These are phyloP conservation scores for Takifugu bimaculatus DNA, from an alignment of 2,113 vertebrate species.

Conservation along the genomic window DNA sequence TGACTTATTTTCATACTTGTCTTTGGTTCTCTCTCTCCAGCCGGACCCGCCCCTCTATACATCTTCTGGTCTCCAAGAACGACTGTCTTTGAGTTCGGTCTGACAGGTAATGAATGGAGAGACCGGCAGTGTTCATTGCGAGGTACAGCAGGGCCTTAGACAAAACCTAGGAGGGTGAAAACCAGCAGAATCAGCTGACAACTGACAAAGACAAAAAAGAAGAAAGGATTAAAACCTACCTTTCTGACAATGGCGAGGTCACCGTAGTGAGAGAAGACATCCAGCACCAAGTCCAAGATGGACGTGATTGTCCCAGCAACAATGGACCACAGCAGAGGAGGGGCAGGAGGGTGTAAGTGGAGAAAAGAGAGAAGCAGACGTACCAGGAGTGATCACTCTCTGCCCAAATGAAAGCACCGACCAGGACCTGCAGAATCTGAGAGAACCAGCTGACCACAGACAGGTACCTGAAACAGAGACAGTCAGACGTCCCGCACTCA, in stretches of 20 bases:
- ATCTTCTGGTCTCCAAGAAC: constrained; percentile 87
- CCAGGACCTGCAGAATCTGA: constrained; percentile 57
- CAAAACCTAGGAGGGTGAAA: constrained; percentile 67
- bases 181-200: not conserved
- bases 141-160: constrained; percentile 84
- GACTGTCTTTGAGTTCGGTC: constrained; percentile 87
- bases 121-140: constrained; percentile 89
- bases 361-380: constrained; percentile 65
- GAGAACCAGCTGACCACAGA: constrained; percentile 65
- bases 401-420: constrained; percentile 44
- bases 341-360: constrained; percentile 64
- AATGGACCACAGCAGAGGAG: constrained; percentile 68
- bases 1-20: constrained; percentile 66
- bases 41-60: constrained; percentile 84
- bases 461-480: constrained; percentile 39
- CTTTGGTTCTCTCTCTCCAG: constrained; percentile 88
- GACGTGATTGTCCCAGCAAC: constrained; percentile 50
- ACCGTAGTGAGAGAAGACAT: constrained; percentile 35
- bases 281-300: constrained; percentile 56
- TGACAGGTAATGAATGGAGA: constrained; percentile 90
- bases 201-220: not conserved
- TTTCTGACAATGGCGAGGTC: constrained; percentile 42
- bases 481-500: not conserved
- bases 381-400: constrained; percentile 68
- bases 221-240: constrained; percentile 6